Conservation (phyloP, 2,797 vertebrate species). For the Pampus argenteus region DNA sequence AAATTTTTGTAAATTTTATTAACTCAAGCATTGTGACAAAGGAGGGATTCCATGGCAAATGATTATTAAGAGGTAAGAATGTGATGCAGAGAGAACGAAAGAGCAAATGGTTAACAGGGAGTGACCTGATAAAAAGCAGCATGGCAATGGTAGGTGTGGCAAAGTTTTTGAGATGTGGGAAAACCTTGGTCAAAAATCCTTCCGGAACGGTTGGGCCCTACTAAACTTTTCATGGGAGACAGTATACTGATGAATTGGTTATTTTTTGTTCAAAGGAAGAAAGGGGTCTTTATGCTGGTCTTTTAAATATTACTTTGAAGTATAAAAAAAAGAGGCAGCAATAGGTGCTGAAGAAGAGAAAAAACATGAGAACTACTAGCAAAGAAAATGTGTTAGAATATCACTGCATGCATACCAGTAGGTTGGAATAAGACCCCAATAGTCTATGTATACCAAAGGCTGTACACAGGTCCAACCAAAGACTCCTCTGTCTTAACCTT, state of each 20-base stretch:
- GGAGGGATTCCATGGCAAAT: slow-evolving; percentile 22
- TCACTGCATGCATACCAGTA: slow-evolving; percentile 87
- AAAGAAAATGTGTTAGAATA: slow-evolving; percentile 88
- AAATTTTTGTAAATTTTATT: slow-evolving; percentile 3
- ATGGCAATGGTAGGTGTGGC: slow-evolving; percentile 96
- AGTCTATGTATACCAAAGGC: slow-evolving; percentile 67
- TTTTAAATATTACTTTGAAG: slow-evolving; percentile 84
- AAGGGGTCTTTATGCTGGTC: slow-evolving; percentile 88
- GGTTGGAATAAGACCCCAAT: slow-evolving; percentile 72
- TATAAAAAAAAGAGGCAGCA: slow-evolving; percentile 83
- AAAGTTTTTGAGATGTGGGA: slow-evolving; percentile 92
- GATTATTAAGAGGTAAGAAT: slow-evolving; percentile 4
- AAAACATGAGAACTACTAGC: slow-evolving; percentile 86
- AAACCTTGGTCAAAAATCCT: slow-evolving; percentile 99
- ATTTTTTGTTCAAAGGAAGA: slow-evolving; percentile 25
- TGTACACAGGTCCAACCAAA: slow-evolving; percentile 82
- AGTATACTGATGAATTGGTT: slow-evolving; percentile 76
- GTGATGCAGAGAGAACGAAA: slow-evolving; percentile 22
- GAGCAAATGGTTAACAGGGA: slow-evolving; percentile 64
- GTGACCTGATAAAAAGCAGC: slow-evolving; percentile 87
- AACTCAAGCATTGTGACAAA: slow-evolving; percentile 1
- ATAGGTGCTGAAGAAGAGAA: slow-evolving; percentile 88
- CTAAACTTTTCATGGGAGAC: slow-evolving; percentile 90
- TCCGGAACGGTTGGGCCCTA: slow-evolving; percentile 91
- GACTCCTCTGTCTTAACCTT: slow-evolving; percentile 88